phyloP scores from a whole-genome alignment of 2,113 vertebrate genomes.

The Leptobrachium leishanense region DNA sequence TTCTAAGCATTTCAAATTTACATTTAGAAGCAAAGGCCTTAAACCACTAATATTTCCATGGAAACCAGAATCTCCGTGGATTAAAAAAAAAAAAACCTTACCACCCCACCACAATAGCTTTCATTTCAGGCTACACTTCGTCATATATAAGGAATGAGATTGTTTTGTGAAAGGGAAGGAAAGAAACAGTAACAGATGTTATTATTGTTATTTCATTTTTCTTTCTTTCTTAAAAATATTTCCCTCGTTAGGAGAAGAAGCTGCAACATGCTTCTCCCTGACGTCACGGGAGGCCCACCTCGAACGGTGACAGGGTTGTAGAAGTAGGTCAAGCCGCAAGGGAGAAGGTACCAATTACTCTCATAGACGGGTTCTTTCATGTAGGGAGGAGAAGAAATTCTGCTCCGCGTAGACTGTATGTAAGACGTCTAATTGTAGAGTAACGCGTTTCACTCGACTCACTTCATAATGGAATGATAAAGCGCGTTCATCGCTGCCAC shows the following conservation, averaged over 20 bases:
- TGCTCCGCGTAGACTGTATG: not conserved
- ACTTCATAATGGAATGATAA: conserved; percentile 1
- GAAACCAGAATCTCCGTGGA: conserved; percentile 44
- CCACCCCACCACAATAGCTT: conserved; percentile 38
- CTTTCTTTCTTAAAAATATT: not conserved
- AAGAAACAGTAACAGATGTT: conserved; percentile 33
- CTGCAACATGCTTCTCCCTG: not conserved
- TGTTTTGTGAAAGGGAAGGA: conserved; percentile 27
- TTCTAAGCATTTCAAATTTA: conserved; percentile 46
- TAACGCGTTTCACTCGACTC: conserved; percentile 24
- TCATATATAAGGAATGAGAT: not conserved
- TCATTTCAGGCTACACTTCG: conserved; percentile 40
- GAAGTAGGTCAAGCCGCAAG: conserved; percentile 34
- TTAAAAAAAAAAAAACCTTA: not conserved
- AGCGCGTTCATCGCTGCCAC: conserved; percentile 13
- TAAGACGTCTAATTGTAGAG: conserved; percentile 1
- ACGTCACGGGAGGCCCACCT: not conserved
- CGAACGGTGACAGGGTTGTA: not conserved
- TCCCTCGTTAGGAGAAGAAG: not conserved
- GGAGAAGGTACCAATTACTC: conserved; percentile 30
- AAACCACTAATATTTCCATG: conserved; percentile 49
- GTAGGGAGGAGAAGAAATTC: not conserved
- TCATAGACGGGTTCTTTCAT: conserved; percentile 18
- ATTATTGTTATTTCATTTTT: conserved; percentile 20
- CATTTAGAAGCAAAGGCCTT: conserved; percentile 48